Evolutionary conservation across 2,888 invertebrate genomes (phyloP).

Genomic region (Unio pictorum): DNA sequence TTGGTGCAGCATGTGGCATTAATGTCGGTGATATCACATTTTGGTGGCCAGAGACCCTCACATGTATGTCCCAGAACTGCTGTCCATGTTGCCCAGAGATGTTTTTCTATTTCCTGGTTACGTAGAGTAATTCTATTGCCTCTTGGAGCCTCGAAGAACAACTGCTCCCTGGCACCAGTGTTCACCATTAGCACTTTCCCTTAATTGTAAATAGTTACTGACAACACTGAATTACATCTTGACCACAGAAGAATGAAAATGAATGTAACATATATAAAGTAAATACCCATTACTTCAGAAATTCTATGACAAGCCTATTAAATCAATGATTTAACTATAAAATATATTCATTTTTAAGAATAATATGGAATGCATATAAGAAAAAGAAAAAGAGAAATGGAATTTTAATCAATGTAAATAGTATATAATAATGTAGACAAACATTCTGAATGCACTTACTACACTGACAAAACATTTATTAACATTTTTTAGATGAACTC

Average conservation of each 20-base stretch:
- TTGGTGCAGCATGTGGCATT: constrained; percentile 68
- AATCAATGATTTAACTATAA: no score
- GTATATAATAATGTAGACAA: no score
- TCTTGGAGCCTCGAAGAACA: constrained; percentile 73
- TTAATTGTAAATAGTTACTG: constrained; percentile 21
- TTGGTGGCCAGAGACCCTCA: constrained; percentile 73
- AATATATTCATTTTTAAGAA: no score
- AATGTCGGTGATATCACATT: constrained; percentile 72
- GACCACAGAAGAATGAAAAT: not conserved
- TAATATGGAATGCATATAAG: no score
- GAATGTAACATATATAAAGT: not conserved
- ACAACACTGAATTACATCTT: not conserved
- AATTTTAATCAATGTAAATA: no score
- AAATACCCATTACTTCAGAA: not conserved
- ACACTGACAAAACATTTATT: no score
- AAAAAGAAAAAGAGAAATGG: no score
- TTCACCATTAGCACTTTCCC: constrained; percentile 70
- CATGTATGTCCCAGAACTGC: constrained; percentile 70
- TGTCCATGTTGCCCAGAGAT: constrained; percentile 71
- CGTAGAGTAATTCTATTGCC: constrained; percentile 69
- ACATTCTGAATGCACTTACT: no score
- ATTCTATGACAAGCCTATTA: no score
- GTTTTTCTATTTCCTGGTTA: constrained; percentile 65
- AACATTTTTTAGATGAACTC: no score
- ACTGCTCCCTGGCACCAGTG: constrained; percentile 71